Evolutionary conservation across 1,140 invertebrate genomes (phyloP), one percentile per base, ranked within the genome.

Genomic region (Dermatophagoides farinae): DNA sequence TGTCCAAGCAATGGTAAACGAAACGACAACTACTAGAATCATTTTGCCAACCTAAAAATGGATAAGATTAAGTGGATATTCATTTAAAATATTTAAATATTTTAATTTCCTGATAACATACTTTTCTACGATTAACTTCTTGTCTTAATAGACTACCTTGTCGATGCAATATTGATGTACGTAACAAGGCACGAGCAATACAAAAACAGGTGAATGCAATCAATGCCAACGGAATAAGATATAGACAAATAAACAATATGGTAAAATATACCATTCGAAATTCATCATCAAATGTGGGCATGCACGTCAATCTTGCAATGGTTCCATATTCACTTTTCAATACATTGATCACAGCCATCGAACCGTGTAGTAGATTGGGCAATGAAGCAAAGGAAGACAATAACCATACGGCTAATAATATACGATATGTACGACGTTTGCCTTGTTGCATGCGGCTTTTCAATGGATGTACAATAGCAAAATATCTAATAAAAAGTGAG

Each of bases 401-500:
- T 1, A 71, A 52, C 74, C 75, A 76, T 0, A 72, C 71, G 5
- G 65, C 61, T 0, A 70, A 63, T 8, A 77, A 65, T n/a, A 76
- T 73, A 25, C 67, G 66, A 38, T 67, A 67, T 12, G 72, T 72
- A 25, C 74, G 64, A 0, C 67, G 65, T 64, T 73, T 72, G 31
- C 69, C 73, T 50, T 75, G 67, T 37, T 74, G 67, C 47, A 71
- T 70, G 63, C 74, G 68, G 11, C 71, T 70, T 10, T 72, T 69
- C 20, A 77, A 63, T 0, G 75, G 75, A 62, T 76, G 70, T 8
- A 77, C 71, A 43, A 77, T 73, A 18, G 74, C 75, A 63, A 74
- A 73, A 59, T 75, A 76, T 53, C 75, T 77, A 65, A 31, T 10
- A 52, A 20, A 25, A 16, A 20, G 18, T 20, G 10, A 18, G 49